phyloP scores from a whole-genome alignment of 2,888 invertebrate genomes.

The Tenthredo mesomela region DNA sequence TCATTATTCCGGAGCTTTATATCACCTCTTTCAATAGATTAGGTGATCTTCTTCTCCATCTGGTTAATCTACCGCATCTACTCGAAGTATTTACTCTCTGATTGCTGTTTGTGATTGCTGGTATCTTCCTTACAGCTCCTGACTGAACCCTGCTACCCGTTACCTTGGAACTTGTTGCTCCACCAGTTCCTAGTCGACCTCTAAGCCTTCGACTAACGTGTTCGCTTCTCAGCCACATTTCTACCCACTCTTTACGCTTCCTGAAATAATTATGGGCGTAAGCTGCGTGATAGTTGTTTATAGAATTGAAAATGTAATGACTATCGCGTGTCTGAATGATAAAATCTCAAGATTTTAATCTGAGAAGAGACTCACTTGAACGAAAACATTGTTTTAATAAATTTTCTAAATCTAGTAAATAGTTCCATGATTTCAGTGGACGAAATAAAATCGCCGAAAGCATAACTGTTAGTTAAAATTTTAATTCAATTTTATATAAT shows the following conservation, averaged over 20 bases:
- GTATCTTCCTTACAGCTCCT: constrained; percentile 70
- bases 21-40: constrained; percentile 73
- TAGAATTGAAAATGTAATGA: neutral
- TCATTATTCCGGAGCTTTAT: no score
- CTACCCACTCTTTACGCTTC: constrained; percentile 56
- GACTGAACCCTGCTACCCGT: constrained; percentile 68
- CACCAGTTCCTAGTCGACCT: constrained; percentile 70
- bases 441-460: neutral
- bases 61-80: constrained; percentile 72
- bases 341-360: neutral
- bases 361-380: constrained; percentile 15
- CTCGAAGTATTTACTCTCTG: constrained; percentile 71
- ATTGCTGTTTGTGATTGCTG: constrained; percentile 69
- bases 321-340: neutral
- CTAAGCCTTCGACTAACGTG: constrained; percentile 75
- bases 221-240: constrained; percentile 76
- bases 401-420: constrained; percentile 9
- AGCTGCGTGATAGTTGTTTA: neutral
- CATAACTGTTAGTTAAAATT: neutral
- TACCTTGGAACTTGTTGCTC: constrained; percentile 63
- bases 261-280: constrained; percentile 41
- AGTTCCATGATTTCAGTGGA: constrained; percentile 11
- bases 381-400: constrained; percentile 41
- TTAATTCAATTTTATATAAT: neutral
- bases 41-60: constrained; percentile 73